Evolutionary conservation across 2,888 invertebrate species (phyloP).

Genomic region (Trichopoda pennipes): DNA sequence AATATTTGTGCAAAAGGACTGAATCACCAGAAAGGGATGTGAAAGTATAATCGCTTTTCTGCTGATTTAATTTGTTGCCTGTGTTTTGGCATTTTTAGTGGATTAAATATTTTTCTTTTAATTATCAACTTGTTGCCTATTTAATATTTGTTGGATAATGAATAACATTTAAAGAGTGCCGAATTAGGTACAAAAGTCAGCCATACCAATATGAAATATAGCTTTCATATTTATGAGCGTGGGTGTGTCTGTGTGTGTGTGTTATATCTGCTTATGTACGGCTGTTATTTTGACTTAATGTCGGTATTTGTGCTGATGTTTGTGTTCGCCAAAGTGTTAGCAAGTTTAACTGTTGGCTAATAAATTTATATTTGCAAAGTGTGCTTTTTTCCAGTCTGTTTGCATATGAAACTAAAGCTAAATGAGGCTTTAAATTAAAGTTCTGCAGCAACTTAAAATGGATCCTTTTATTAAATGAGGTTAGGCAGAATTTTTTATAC

Average conservation of each 20-base stretch:
- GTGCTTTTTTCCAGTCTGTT: neutral
- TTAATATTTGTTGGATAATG: neutral
- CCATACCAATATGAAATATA: constrained; percentile 41
- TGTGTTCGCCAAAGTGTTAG: constrained; percentile 15
- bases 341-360: constrained; percentile 18
- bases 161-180: neutral
- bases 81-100: constrained; percentile 1
- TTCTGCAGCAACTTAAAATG: neutral
- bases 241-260: neutral
- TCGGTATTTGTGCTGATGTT: neutral
- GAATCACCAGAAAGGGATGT: neutral
- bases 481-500: too few species aligned
- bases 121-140: constrained; percentile 52
- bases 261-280: too few species aligned
- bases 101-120: constrained; percentile 22
- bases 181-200: constrained; percentile 10
- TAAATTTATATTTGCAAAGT: constrained; percentile 38
- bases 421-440: constrained; percentile 33
- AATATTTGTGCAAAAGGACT: constrained; percentile 1
- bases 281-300: neutral
- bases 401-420: constrained; percentile 7
- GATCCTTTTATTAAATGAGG: neutral
- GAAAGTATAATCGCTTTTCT: neutral
- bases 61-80: constrained; percentile 1
- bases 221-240: neutral